Evolutionary conservation across 92 coral and sea anemone species (phyloP), one percentile per base, ranked within the genome.

Genomic region (Parazoanthus swiftii): DNA sequence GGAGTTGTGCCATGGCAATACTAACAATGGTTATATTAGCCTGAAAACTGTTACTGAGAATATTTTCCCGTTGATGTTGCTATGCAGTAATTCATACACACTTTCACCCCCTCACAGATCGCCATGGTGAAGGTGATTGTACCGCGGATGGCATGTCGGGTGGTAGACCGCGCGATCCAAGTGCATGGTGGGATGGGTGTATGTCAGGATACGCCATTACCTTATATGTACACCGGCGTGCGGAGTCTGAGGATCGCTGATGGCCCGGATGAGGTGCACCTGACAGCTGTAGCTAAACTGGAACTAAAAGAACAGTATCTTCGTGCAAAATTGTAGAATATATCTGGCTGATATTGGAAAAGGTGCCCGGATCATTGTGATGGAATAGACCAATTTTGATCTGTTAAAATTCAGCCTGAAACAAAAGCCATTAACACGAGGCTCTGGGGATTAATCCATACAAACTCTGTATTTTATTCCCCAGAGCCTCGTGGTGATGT

Each of bases 191-290:
- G 98, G 90, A 96, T 91, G 91, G 99, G 99, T 6, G 95, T 97
- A 43, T 97, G 93, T 46, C 99, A 97, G 86, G 99, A 97, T 86
- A 91, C 99, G 25, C 94, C 97, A 81, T 93, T 97, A 90, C 88
- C 98, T 23, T 25, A 86, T 86, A 71, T 93, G 86, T 97, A 90
- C 79, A 70, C 94, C n/a, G 76, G 75, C 1, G 90, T 91, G 51
- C 95, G 99, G 85, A 86, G 95, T 35, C 91, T 97, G 73, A 95
- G 99, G 26, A 95, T 97, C 54, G 99, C 99, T 23, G 99, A 97
- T 89, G 99, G 99, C 46, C 99, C 99, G 39, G 99, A 97, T 88
- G 99, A 97, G 86, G 99, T 97, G 23, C 99, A 97, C 82, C 86
- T 97, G 89, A 97, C 97, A 54, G 95, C 97, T 3, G 93, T 97